Evolutionary conservation across 2,888 invertebrate genomes (phyloP), one percentile per base, ranked within the genome.

Genomic region (Pheosia gnoma): DNA sequence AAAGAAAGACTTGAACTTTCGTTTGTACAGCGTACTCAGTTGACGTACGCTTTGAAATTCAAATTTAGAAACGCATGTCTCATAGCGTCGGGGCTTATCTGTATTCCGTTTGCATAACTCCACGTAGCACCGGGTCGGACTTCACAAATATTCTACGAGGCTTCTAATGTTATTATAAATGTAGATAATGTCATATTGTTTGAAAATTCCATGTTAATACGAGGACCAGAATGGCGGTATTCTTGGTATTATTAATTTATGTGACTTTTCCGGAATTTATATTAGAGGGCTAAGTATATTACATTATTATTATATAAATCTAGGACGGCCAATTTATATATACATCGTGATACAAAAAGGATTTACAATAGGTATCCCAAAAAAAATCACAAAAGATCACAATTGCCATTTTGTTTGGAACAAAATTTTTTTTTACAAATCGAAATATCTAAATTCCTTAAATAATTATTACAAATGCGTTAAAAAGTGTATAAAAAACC

Each of bases 61-160:
- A 84, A 83, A 83, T 83, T 68, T 72, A 64, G 66, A 67, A 75
- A 80, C 77, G 75, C 79, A 75, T 81, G 76, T 73, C 74, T 72
- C 75, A 77, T 78, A 77, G 75, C 68, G 66, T 67, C 53, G 55
- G 51, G 57, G 66, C 75, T 78, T 81, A 81, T 81, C 78, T 75
- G 70, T 70, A 74, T 78, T 81, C 78, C 66, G 77, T 80, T 82
- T 78, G 69, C 69, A 72, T 68, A 68, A 68, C 61, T 68, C 62
- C 65, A 66, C 55, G 58, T 59, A 25, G 25, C 62, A 43, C 13
- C 66, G 51, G 61, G 65, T 72, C 66, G 62, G 61, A 67, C 65
- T 66, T n/a, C 7, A 66, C 57, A 61, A 63, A 59, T 61, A 59
- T 60, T 65, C 59, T 11, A 53, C 53, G 59, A 59, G 47, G 61